Evolutionary conservation across 2,797 vertebrate species (phyloP).

Genomic region (Loris lydekkerianus): DNA sequence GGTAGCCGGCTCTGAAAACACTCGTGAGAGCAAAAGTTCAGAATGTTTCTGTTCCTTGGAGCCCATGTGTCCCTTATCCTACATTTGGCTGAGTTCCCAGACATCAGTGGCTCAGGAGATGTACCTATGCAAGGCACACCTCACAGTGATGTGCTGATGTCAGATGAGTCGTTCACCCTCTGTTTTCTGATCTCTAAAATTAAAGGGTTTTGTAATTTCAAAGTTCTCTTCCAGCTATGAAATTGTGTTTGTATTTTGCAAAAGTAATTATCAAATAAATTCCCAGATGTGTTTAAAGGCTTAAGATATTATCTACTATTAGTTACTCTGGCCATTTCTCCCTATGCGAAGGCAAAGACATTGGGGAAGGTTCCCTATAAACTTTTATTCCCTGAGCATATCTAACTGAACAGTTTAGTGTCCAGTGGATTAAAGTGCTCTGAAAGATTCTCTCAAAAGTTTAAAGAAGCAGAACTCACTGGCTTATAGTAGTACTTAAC

Average conservation of each 20-base stretch:
- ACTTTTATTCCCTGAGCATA: background rate
- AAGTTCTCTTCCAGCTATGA: constrained; percentile 62
- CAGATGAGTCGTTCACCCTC: constrained; percentile 43
- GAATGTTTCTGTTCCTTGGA: background rate
- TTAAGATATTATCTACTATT: constrained; percentile 26
- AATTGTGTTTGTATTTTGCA: constrained; percentile 44
- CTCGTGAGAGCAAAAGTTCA: constrained; percentile 12
- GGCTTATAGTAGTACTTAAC: background rate
- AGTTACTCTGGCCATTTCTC: background rate
- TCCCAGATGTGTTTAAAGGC: constrained; percentile 17
- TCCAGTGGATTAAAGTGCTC: background rate
- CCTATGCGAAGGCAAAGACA: constrained; percentile 2
- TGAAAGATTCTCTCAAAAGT: constrained; percentile 27
- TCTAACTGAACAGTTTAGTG: background rate
- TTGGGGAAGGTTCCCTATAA: background rate
- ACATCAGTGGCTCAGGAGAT: background rate
- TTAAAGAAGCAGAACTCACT: background rate
- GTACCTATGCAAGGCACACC: constrained; percentile 34
- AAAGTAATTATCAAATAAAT: constrained; percentile 58
- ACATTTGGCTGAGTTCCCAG: background rate
- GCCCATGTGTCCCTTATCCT: background rate
- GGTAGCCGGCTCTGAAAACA: background rate
- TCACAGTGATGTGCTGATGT: background rate
- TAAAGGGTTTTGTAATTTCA: constrained; percentile 51
- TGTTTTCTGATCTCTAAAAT: constrained; percentile 47